Conservation (phyloP, 1,140 invertebrate species). For the Camponotus floridanus region DNA sequence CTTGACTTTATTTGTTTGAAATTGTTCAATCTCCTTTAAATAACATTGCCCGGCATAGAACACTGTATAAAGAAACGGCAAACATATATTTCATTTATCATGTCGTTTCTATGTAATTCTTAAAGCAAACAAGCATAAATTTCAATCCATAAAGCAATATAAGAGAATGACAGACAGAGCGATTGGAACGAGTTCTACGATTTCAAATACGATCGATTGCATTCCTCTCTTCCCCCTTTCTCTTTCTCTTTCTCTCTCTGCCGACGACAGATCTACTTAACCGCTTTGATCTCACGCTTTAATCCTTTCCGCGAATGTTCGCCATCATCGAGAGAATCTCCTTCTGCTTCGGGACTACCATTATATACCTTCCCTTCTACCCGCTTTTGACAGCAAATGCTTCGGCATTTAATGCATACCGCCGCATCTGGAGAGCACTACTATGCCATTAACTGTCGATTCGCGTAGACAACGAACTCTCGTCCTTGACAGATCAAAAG, state of each 20-base stretch:
- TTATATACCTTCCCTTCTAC: slow-evolving; percentile 17
- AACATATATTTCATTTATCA: background rate
- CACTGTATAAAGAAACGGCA: background rate
- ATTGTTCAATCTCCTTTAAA: background rate
- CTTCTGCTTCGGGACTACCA: background rate
- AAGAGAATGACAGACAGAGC: background rate
- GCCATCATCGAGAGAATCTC: slow-evolving; percentile 7
- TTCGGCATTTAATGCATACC: slow-evolving; percentile 50
- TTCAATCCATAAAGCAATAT: background rate
- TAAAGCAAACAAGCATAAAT: background rate
- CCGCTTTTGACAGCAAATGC: slow-evolving; percentile 51
- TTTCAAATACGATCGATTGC: slow-evolving; percentile 38
- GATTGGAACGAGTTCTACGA: slow-evolving; percentile 11
- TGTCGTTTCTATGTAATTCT: background rate
- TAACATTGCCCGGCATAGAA: background rate
- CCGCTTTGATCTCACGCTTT: slow-evolving; percentile 46
- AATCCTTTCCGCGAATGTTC: slow-evolving; percentile 32
- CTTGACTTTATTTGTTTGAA: slow-evolving; percentile 1
- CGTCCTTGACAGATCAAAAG: slow-evolving; percentile 55
- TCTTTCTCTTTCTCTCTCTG: background rate
- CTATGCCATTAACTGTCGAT: slow-evolving; percentile 17
- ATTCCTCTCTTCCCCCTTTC: background rate
- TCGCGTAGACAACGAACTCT: slow-evolving; percentile 55
- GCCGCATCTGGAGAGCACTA: slow-evolving; percentile 15
- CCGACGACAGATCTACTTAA: slow-evolving; percentile 44